Evolutionary conservation across 2,113 vertebrate genomes (phyloP), one percentile per base, ranked within the genome.

Genomic region (Chamaea fasciata): DNA sequence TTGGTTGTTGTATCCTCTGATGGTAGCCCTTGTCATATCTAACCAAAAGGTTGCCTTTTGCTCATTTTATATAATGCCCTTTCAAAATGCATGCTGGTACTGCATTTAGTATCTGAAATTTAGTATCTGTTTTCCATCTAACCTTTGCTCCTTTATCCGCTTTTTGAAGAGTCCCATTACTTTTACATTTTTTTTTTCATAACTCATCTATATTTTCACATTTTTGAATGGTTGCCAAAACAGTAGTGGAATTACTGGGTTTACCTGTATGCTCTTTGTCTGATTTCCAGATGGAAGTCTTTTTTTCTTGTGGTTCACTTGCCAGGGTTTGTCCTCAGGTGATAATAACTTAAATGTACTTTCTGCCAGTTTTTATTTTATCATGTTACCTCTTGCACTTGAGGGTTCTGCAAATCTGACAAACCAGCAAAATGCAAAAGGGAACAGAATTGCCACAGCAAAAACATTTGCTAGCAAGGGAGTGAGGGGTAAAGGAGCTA

Each of bases 341-440:
- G 89, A 67, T 84, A 87, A 90, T 80, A 95, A 95, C 67, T 90
- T 94, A 88, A 95, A 95, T 96, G 87, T 82, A 90, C 47, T 80
- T 95, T 95, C 81, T 95, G 89, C 93, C 92, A 89, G 79, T 56
- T 95, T 93, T 83, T 83, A 77, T 96, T 95, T 92, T 74, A 89
- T 95, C 63, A 65, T 42, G 63, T 91, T 93, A 55, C 69, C 69
- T 95, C 85, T 71, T 89, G 53, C 33, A 88, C 90, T 81, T 87
- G 62, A 82, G 46, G 41, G 50, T 92, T 93, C 91, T 82, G 62
- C 33, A 79, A 65, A 86, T 76, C 67, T 90, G 52, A 77, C 76
- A 92, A 71, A 75, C 59, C 44, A 83, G 50, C 49, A 94, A 82
- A 93, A 95, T 73, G 37, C 83, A 90, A 86, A 89, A 70, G 20